Evolutionary conservation across 2,113 vertebrate species (phyloP), one percentile per base, ranked within the genome.

Genomic region (Pseudorectes ferrugineus): DNA sequence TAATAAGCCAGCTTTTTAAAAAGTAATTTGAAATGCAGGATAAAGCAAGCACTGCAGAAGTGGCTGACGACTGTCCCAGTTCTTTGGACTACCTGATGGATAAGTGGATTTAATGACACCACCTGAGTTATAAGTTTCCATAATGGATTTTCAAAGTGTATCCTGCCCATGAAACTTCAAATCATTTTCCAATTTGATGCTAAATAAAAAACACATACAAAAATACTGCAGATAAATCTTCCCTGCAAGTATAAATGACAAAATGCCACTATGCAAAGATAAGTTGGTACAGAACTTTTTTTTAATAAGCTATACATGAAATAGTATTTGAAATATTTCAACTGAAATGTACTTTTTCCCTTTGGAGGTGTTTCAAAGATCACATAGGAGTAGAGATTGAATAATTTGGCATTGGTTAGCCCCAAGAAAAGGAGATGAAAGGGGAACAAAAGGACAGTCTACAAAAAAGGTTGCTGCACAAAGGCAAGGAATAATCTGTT

Each of bases 371-470:
- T 57, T 93, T 73, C 65, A 83, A 86, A 88, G 28, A 84, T 70
- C 6, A 0, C 67, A 76, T 8, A 83, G 49, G 29, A 72, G 40
- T 15, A 83, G 22, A 86, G 42, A 73, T 7, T 36, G 84, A 79
- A 95, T 94, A 89, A 93, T 89, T 86, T 57, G 89, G 21, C 76
- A 86, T 52, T 83, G 49, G 68, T 83, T 83, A 91, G 90, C 54
- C 36, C 58, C 49, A 79, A 84, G 87, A 89, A 92, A 75, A 85
- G 25, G 17, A 46, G n/a, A 86, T 73, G 45, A 95, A 96, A 88
- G 43, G 75, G 6, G 38, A 94, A 96, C 71, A 92, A 91, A 91
- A 92, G n/a, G 48, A 85, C 45, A 72, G 36, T 76, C 59, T 89
- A 95, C 58, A 91, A 61, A 91, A 88, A 76, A 89, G 19, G n/a